These are phyloP conservation scores for Pelosia muscerda DNA, from an alignment of 2,888 invertebrate species.

Conservation along the genomic window DNA sequence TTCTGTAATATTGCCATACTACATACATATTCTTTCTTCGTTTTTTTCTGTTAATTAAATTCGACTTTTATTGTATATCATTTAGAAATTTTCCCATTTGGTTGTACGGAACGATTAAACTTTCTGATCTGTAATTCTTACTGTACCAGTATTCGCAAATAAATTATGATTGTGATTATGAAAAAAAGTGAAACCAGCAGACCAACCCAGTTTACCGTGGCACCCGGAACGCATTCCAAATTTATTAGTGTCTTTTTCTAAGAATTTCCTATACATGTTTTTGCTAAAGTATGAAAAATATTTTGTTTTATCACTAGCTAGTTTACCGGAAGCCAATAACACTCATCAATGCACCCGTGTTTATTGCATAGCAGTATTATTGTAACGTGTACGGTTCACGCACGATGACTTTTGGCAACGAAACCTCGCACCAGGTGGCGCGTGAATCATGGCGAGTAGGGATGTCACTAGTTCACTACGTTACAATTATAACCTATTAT, in stretches of 20 bases:
- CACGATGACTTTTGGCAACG: constrained; percentile 42
- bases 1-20: too few relatives aligned
- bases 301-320: constrained; percentile 22
- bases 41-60: too few relatives aligned
- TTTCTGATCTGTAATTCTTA: too few relatives aligned
- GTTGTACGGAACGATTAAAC: too few relatives aligned
- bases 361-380: constrained; percentile 39
- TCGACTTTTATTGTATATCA: too few relatives aligned
- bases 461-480: constrained; percentile 30
- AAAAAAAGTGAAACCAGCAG: too few relatives aligned
- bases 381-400: constrained; percentile 41
- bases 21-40: too few relatives aligned
- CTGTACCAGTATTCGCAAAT: too few relatives aligned
- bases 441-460: constrained; percentile 28
- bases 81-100: too few relatives aligned
- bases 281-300: background rate
- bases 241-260: background rate
- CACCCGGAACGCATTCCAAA: background rate
- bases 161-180: too few relatives aligned
- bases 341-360: constrained; percentile 21
- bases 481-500: background rate
- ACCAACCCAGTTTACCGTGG: too few relatives aligned
- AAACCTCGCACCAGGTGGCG: constrained; percentile 36
- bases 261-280: background rate
- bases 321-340: constrained; percentile 24